Conservation (phyloP, 2,113 vertebrate genomes). For the Corythornis madagascariensis region DNA sequence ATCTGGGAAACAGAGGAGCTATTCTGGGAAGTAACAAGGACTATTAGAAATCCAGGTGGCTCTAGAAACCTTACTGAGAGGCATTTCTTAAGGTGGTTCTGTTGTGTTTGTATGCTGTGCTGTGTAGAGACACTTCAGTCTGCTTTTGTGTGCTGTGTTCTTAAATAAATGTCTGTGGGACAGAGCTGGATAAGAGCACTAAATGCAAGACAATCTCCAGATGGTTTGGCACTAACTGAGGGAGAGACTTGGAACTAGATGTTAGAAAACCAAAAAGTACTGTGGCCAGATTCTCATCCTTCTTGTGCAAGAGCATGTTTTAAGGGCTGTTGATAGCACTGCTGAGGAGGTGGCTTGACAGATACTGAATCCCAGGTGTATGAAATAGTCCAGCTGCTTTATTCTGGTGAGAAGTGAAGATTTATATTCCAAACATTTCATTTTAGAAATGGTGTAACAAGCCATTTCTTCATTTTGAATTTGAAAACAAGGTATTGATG, state of each 20-base stretch:
- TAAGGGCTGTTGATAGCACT: background rate
- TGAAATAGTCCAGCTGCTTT: background rate
- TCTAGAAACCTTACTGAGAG: background rate
- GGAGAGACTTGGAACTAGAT: background rate
- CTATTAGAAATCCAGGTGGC: conserved; percentile 16
- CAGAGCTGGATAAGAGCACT: background rate
- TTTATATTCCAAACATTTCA: background rate
- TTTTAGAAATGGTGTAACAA: background rate
- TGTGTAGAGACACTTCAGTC: background rate
- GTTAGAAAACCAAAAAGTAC: background rate
- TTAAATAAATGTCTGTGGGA: background rate
- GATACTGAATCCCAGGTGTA: background rate
- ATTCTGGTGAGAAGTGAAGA: background rate
- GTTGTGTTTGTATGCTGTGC: background rate
- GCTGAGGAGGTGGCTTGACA: background rate
- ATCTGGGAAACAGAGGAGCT: background rate
- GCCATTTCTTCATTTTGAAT: background rate
- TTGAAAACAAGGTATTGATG: background rate
- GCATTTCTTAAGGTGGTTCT: background rate
- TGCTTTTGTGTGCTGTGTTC: background rate
- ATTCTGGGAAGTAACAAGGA: background rate
- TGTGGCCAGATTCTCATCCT: background rate
- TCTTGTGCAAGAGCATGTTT: background rate
- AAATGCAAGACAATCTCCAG: background rate
- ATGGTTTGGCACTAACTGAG: background rate